Evolutionary conservation across 1,140 invertebrate species (phyloP).

Genomic region (Acromyrmex charruanus): DNA sequence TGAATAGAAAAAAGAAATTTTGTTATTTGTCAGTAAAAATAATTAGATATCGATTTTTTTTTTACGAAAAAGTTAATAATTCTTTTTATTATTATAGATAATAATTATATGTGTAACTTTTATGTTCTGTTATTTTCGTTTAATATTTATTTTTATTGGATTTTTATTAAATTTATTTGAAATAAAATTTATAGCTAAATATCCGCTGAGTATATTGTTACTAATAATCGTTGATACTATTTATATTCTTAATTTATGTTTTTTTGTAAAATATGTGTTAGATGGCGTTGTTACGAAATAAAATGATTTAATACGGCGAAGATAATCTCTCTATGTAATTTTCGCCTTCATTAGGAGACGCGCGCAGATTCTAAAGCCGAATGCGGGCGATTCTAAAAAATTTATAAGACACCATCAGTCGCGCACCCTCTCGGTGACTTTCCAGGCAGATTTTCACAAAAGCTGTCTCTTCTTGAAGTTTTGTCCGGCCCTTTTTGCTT

Average conservation of each 20-base stretch:
- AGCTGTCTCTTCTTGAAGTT: slow-evolving; percentile 68
- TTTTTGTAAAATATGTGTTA: background rate
- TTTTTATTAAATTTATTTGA: background rate
- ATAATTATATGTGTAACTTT: slow-evolving; percentile 16
- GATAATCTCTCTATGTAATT: slow-evolving; percentile 17
- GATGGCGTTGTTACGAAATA: background rate
- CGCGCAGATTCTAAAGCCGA: slow-evolving; percentile 59
- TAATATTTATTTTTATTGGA: background rate
- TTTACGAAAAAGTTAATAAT: background rate
- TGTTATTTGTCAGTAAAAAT: background rate
- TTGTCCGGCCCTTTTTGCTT: slow-evolving; percentile 38
- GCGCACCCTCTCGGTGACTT: slow-evolving; percentile 51
- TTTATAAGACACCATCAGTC: slow-evolving; percentile 75
- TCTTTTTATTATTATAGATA: background rate
- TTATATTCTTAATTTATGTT: background rate
- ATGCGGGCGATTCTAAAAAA: slow-evolving; percentile 78
- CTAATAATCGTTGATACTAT: background rate
- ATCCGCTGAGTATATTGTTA: background rate
- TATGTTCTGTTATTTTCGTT: background rate
- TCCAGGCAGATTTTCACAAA: slow-evolving; percentile 74
- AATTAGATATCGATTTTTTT: background rate
- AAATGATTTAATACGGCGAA: background rate
- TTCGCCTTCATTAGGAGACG: slow-evolving; percentile 74
- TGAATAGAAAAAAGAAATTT: background rate
- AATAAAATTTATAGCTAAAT: background rate